Conservation (phyloP, 2,113 vertebrate genomes). For the Lagopus muta region DNA sequence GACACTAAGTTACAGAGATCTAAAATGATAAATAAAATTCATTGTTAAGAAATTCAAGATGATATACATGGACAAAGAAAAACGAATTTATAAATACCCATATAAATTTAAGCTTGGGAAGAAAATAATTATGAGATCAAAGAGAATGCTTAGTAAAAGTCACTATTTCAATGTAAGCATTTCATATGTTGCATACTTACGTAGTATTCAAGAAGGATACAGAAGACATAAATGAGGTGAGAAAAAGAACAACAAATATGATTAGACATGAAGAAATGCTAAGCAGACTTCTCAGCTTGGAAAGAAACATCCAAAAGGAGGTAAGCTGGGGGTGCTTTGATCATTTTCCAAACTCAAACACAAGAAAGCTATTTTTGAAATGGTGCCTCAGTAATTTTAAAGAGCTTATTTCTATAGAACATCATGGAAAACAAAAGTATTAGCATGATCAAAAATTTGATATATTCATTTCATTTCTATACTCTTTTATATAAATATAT, state of each 20-base stretch:
- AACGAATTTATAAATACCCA: neutral
- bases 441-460: neutral
- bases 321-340: neutral
- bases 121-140: neutral
- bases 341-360: neutral
- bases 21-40: neutral
- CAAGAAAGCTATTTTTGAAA: neutral
- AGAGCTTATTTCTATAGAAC: neutral
- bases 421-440: neutral
- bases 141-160: neutral
- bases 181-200: neutral
- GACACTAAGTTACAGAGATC: neutral
- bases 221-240: neutral
- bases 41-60: neutral
- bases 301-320: neutral
- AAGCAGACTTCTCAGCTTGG: neutral
- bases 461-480: neutral
- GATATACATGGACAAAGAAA: neutral
- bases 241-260: neutral
- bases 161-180: neutral
- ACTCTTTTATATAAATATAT: neutral
- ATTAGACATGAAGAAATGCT: neutral
- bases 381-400: neutral
- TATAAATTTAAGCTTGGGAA: neutral
- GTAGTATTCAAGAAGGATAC: neutral